Evolutionary conservation across 2,797 vertebrate species (phyloP), one percentile per base, ranked within the genome.

Genomic region (Decapterus maruadsi): DNA sequence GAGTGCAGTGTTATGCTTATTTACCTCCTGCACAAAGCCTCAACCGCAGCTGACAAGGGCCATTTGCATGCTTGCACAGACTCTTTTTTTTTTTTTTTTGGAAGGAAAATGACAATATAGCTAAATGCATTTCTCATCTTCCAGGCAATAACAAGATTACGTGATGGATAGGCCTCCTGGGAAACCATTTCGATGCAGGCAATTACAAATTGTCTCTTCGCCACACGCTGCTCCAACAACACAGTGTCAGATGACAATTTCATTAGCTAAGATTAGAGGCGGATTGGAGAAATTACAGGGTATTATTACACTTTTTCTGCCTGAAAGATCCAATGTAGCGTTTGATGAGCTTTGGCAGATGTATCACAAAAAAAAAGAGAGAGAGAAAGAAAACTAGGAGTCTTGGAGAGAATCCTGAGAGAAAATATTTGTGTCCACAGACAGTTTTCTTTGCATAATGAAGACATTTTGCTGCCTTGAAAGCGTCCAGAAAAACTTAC

Each of bases 221-320:
- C 68, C 72, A 36, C 68, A 78, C 63, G 65, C 83, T 70, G 71
- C 87, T 89, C 84, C 83, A 88, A 91, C 74, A 86, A 87, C 77
- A 75, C 77, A 43, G 83, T 90, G 89, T 94, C 90, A 87, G 90
- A 91, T 92, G 90, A 93, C 92, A 91, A 91, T 95, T 95, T 94
- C 89, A 95, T 96, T 94, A 93, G 92, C 86, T 82, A 84, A 93
- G 93, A 95, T 94, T 90, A 90, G 83, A 92, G 75, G 79, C 68
- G 75, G 90, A 90, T 84, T 89, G 90, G 67, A 79, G 89, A 88
- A 92, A 92, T 93, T 87, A 87, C 75, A 85, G 83, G 72, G 81
- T 80, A 86, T 92, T 93, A 92, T 94, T 92, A 81, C 73, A 81
- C 87, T 89, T 92, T 31, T 91, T 78, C 83, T 87, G 90, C 83